phyloP scores from a whole-genome alignment of 2,888 invertebrate genomes.

The Opisthograptis luteolata region DNA sequence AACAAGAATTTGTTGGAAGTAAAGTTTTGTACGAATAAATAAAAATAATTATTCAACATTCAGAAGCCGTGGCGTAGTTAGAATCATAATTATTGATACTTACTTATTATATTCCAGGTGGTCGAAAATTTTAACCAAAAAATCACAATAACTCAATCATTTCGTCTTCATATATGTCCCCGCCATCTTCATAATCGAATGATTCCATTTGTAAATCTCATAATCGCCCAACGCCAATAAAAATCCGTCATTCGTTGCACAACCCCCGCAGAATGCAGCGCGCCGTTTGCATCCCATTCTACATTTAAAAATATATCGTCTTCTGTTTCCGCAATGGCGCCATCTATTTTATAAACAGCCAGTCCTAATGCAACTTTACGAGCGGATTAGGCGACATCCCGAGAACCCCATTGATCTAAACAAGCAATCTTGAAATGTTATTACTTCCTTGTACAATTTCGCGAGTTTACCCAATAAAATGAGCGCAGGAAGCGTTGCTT shows the following conservation, averaged over 20 bases:
- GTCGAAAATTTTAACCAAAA: no score
- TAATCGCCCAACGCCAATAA: no score
- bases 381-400: conserved; percentile 39
- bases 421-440: conserved; percentile 44
- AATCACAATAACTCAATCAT: no score
- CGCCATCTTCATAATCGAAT: no score
- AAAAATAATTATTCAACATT: no score
- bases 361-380: conserved; percentile 41
- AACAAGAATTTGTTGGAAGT: no score
- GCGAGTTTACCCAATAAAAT: conserved; percentile 52
- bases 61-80: no score
- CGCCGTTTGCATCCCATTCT: conserved; percentile 29
- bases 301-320: conserved; percentile 33
- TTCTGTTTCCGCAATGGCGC: conserved; percentile 31
- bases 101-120: no score
- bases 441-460: conserved; percentile 46
- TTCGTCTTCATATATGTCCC: no score
- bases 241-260: not conserved
- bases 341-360: conserved; percentile 39
- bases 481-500: conserved; percentile 58
- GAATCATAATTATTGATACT: no score
- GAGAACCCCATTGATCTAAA: conserved; percentile 44
- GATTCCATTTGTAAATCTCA: no score
- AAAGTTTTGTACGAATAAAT: no score
- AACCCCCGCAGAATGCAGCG: conserved; percentile 18